These are phyloP conservation scores for Mus caroli DNA, from an alignment of 2,797 vertebrate genomes.

Conservation along the genomic window DNA sequence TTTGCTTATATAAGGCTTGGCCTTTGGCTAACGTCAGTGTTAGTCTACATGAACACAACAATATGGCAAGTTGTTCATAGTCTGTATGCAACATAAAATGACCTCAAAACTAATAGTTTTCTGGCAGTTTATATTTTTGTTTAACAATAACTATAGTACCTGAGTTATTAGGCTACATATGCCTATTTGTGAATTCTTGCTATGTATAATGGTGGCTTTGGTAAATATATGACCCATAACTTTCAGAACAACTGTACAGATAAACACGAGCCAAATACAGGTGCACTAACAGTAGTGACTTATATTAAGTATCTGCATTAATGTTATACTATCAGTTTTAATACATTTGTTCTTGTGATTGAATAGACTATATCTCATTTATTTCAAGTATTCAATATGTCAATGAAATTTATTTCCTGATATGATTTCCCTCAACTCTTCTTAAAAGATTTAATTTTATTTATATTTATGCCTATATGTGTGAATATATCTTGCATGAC, in stretches of 20 bases:
- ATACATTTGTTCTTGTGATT: neutral
- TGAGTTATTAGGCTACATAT: neutral
- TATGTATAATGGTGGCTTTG: neutral
- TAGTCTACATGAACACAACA: neutral
- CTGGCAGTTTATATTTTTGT: slow-evolving; percentile 10
- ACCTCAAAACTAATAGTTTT: neutral
- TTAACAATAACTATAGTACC: neutral
- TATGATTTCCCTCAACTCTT: neutral
- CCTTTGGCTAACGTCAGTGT: neutral
- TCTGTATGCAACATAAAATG: neutral
- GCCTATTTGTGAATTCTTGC: neutral
- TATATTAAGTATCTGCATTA: slow-evolving; percentile 11
- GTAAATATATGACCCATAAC: neutral
- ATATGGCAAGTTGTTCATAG: neutral
- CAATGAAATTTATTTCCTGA: neutral
- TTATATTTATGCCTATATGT: neutral
- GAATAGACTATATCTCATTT: slow-evolving; percentile 24
- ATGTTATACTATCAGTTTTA: neutral
- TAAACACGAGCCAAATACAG: slow-evolving; percentile 11
- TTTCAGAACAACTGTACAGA: neutral
- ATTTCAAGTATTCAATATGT: neutral
- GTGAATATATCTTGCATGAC: neutral
- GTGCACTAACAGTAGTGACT: neutral
- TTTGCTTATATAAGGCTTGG: neutral
- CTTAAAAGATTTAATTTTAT: neutral